Base-by-base conservation (phyloP, 2,888 invertebrate species). In the Amphipoea oculea region DNA sequence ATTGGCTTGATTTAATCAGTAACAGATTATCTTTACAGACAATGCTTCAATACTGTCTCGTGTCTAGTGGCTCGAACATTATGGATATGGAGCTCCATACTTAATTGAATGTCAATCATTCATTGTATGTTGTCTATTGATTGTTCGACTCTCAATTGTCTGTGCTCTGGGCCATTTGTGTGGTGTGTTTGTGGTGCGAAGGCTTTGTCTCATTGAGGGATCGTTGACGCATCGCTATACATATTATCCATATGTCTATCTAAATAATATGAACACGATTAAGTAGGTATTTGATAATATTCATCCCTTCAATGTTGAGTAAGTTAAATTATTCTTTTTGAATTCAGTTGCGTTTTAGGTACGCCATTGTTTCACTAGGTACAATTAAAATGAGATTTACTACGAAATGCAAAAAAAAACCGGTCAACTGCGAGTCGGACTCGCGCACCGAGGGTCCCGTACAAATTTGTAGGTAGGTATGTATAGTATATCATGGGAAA, bases 21-120 rank as follows among this genome's bases (percentile, higher is more conserved):
- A 40, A 40, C 4, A 54, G 81, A 81, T 81, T 54, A n/a, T 12
- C n/a, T 54, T 23, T 67, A 7, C 17, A 81, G 73, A 74, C 74
- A 68, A 14, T 29, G 11, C 29, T 57, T 48, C 14, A 48, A 40
- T 63, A 57, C 9, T 54, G 23, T 62, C 5, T 66, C 60, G 2
- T 54, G 40, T 69, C 29, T 48, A 29, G 45, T 73, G 36, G 14
- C 14, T 74, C 7, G 51, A 79, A 36, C 67, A 74, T 45, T 17
- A 74, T 5, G 17, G 67, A 54, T 29, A 40, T 63, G 6, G 40
- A 48, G 67, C 14, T 29, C 40, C 29, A 29, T 29, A 29, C 29
- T 23, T 82, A 69, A 81, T 69, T 69, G 29, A 69, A 82, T 69
- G 76, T 81, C 69, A 81, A 69, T 81, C 63, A 81, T 62, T 29